Base-by-base conservation (phyloP, 2,797 vertebrate genomes). In the Sebastes itinus region DNA sequence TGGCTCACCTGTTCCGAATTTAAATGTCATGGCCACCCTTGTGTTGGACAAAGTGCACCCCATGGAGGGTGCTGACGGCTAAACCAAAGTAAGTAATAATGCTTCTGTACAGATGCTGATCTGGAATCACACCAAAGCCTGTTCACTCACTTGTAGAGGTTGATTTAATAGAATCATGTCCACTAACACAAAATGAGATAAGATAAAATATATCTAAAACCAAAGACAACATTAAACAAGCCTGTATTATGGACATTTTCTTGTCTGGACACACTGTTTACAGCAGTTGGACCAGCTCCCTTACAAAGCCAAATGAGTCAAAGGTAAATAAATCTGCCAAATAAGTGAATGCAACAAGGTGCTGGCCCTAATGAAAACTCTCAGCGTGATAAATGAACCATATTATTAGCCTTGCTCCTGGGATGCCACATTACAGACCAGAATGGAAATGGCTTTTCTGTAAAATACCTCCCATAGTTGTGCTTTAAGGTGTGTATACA, bases 311-410 rank as follows among this genome's bases (percentile, higher is more conserved):
- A 68, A 80, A 81, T 66, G 77, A 85, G 72, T 74, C 71, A 42
- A 59, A 38, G 73, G 76, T 82, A 66, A 87, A 87, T 86, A 82
- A 83, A 79, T 87, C 77, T 80, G 81, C 78, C 52, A 81, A 64
- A 77, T 81, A 65, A 76, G 78, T 78, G 82, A 87, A 64, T 11
- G 55, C 77, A 84, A 83, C 33, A 42, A 78, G 85, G 80, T 67
- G 72, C 67, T 38, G 16, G 86, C 59, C 74, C 72, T 87, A 90
- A 90, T 90, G 83, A 87, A 83, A 87, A 84, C 77, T 69, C 75
- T 84, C 82, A 88, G 77, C 13, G 14, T 88, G 91, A 91, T 85
- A 79, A 80, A 93, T 86, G 55, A 76, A 72, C 32, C 75, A n/a
- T 84, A 81, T 81, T 69, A 74, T 87, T 90, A 80, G 80, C 55